These are phyloP conservation scores for Xestia xanthographa DNA, from an alignment of 2,888 invertebrate species.

Conservation along the genomic window DNA sequence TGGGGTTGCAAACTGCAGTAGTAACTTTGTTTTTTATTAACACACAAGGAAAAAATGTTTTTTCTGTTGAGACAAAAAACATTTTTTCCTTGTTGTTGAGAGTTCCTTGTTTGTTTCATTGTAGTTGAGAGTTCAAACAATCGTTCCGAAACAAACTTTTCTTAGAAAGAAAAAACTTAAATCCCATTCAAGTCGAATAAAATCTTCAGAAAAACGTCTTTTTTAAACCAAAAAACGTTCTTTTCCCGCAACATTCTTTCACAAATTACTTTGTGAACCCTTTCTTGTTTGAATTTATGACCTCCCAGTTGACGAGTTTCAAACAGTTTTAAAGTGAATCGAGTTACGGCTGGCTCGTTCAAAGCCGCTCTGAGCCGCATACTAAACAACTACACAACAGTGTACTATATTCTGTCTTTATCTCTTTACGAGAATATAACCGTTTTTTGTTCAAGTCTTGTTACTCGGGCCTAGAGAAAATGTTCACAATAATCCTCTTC, in stretches of 20 bases:
- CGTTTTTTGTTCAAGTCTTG: conserved; percentile 14
- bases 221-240: conserved; percentile 43
- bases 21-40: too few species aligned
- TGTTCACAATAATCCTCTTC: background rate
- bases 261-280: conserved; percentile 62
- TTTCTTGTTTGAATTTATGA: conserved; percentile 63
- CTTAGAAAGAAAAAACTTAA: conserved; percentile 1
- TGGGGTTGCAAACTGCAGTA: too few species aligned
- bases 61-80: too few species aligned
- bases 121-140: too few species aligned
- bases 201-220: conserved; percentile 24
- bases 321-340: conserved; percentile 63
- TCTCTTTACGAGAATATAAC: conserved; percentile 3
- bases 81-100: too few species aligned
- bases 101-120: too few species aligned
- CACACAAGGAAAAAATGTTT: too few species aligned
- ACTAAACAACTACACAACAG: conserved; percentile 47
- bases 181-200: conserved; percentile 34
- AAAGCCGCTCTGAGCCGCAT: conserved; percentile 42
- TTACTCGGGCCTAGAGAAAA: background rate
- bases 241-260: conserved; percentile 61
- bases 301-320: conserved; percentile 61
- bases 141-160: conserved; percentile 9
- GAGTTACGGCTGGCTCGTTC: conserved; percentile 47
- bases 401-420: conserved; percentile 19